Percentiles rank a stretch among this genome's conserved stretches.
phyloP scores from a whole-genome alignment of 2,797 vertebrate species.

The Cetoscarus ocellatus region DNA sequence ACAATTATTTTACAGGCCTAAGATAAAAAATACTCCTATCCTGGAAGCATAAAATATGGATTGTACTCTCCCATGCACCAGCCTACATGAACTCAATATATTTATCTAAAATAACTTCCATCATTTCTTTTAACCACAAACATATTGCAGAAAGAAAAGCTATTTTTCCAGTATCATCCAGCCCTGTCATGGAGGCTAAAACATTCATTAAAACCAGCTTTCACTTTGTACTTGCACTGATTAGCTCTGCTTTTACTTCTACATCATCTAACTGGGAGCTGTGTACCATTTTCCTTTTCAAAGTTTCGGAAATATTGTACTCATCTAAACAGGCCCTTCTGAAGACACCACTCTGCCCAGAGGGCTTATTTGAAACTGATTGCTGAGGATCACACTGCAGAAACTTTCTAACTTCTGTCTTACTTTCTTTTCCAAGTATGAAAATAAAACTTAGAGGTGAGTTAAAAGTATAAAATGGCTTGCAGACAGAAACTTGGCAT shows the following conservation, averaged over 20 bases:
- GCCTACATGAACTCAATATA: too few relatives aligned
- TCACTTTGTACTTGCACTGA: slow-evolving; percentile 5
- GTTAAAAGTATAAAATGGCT: not conserved
- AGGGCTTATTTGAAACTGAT: slow-evolving; percentile 11
- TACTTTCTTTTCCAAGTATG: not conserved
- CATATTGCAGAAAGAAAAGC: too few relatives aligned
- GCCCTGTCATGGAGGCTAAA: slow-evolving; percentile 21
- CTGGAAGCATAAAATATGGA: too few relatives aligned
- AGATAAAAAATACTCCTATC: too few relatives aligned
- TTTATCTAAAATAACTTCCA: too few relatives aligned
- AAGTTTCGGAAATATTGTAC: slow-evolving; percentile 3
- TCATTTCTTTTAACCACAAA: too few relatives aligned
- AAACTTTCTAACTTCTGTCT: slow-evolving; percentile 12
- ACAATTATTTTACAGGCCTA: too few relatives aligned
- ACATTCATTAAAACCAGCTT: not conserved
- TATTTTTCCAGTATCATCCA: slow-evolving; percentile 25
- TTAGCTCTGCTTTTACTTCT: slow-evolving; percentile 4
- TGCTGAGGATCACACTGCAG: slow-evolving; percentile 13
- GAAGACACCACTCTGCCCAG: not conserved
- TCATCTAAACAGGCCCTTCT: slow-evolving; percentile 12
- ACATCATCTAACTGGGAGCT: not conserved
- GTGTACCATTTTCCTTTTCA: not conserved
- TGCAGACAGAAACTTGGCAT: not conserved
- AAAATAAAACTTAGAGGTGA: not conserved
- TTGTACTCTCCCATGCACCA: too few relatives aligned